These are phyloP conservation scores for Pycnonotus jocosus DNA, from an alignment of 2,113 vertebrate species.

Conservation along the genomic window DNA sequence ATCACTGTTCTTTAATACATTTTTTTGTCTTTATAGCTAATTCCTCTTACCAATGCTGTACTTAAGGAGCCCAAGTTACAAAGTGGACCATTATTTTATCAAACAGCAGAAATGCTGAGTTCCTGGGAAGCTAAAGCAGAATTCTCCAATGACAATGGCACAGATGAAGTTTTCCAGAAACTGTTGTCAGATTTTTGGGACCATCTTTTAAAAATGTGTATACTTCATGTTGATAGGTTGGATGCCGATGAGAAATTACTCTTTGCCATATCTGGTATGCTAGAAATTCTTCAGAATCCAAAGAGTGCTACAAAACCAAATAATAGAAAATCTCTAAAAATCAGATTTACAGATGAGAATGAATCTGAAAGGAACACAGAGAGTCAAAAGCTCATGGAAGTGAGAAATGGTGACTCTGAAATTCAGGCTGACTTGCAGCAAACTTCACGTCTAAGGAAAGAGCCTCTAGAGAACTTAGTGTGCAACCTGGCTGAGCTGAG, in stretches of 20 bases:
- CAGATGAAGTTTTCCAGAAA: constrained; percentile 66
- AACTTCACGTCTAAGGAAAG: constrained; percentile 45
- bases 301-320: constrained; percentile 58
- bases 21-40: constrained; percentile 72
- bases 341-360: constrained; percentile 76
- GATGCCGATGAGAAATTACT: constrained; percentile 75
- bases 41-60: constrained; percentile 79
- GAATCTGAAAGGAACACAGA: constrained; percentile 31
- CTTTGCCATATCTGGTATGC: constrained; percentile 79
- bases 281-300: constrained; percentile 84
- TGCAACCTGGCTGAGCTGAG: constrained; percentile 86
- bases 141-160: not conserved
- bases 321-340: constrained; percentile 77
- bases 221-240: constrained; percentile 70
- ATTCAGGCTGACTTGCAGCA: not conserved
- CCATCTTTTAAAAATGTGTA: constrained; percentile 76
- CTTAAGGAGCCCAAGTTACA: constrained; percentile 80
- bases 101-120: constrained; percentile 80
- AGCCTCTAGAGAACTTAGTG: constrained; percentile 84
- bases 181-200: constrained; percentile 86
- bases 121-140: constrained; percentile 87
- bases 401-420: constrained; percentile 45
- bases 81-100: constrained; percentile 80
- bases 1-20: not conserved
- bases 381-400: not conserved